Base-by-base conservation (phyloP, 2,888 invertebrate genomes). In the Temnothorax rugatulus region DNA sequence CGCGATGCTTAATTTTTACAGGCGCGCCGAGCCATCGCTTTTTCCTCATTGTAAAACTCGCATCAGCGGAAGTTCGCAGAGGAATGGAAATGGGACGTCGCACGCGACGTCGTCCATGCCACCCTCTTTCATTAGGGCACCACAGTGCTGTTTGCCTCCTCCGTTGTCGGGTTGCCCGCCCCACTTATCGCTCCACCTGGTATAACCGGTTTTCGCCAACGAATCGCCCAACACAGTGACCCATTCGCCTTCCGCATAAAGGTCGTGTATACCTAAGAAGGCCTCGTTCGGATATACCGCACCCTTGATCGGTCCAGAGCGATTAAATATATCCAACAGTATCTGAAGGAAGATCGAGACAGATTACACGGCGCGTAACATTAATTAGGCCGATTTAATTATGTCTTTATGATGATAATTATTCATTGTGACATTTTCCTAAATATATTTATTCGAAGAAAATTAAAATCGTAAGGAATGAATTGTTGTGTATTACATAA, bases 151-250 rank as follows among this genome's bases (percentile, higher is more conserved):
- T 41, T 21, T 47, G 44, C 92, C 92, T 21, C 91, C 93, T 64
- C 93, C 93, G 85, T 94, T 94, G 87, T 94, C 94, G 59, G 93
- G 94, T 81, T 93, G 94, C 79, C 93, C 92, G 57, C 92, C 92
- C 92, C 93, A 93, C 87, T 92, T 91, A 83, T 92, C 91, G 84
- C 92, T 93, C 94, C 94, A 94, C 83, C 88, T 90, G 25, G 91
- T 93, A 88, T 93, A 95, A 87, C 94, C 94, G 61, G 92, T 93
- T 88, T 92, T 94, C 86, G 91, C 91, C 63, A 94, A 86, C 64
- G 94, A 93, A 82, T 94, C 94, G 5, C 93, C 94, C 34, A 90
- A 89, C 63, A 93, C 89, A 38, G 93, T 93, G 52, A 93, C 94
- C 94, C 94, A 94, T 59, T 94, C 94, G 68, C 92, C 93, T 13